Conservation (phyloP, 2,888 invertebrate species). For the Chrysotoxum bicinctum region DNA sequence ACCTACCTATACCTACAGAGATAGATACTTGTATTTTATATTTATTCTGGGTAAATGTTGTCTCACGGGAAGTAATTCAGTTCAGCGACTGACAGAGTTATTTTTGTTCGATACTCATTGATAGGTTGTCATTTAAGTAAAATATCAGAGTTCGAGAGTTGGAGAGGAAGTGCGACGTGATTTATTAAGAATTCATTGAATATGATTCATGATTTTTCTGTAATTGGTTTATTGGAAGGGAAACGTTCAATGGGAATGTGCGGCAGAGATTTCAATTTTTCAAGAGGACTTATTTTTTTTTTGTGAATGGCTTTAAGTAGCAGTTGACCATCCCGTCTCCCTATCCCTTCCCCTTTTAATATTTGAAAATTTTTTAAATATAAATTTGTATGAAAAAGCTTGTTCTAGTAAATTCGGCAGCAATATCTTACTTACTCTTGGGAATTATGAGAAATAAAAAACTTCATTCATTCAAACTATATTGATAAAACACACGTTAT, state of each 20-base stretch:
- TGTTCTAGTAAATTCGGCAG: too few species aligned
- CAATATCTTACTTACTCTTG: too few species aligned
- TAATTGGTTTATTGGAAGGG: not conserved
- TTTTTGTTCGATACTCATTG: constrained; percentile 34
- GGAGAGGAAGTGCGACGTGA: constrained; percentile 7
- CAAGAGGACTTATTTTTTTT: not conserved
- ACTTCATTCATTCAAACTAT: too few species aligned
- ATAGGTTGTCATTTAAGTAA: constrained; percentile 37
- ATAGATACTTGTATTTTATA: not conserved
- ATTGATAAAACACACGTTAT: too few species aligned
- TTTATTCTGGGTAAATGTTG: constrained; percentile 25
- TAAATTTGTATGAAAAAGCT: too few species aligned
- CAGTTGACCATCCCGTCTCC: too few species aligned
- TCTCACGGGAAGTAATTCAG: constrained; percentile 20
- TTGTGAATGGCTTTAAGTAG: not conserved
- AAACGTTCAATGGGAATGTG: not conserved
- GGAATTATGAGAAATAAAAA: too few species aligned
- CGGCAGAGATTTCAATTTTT: not conserved
- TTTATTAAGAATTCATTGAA: constrained; percentile 16
- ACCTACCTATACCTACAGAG: not conserved
- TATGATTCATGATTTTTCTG: constrained; percentile 13
- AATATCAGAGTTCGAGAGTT: constrained; percentile 32
- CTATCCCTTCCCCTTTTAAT: too few species aligned
- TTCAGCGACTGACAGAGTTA: constrained; percentile 32
- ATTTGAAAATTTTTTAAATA: too few species aligned